A percentile compares a stretch with the other conserved stretches of the same genome.
Evolutionary conservation across 2,888 invertebrate genomes (phyloP).

Genomic region (Mesorhabditis belari): DNA sequence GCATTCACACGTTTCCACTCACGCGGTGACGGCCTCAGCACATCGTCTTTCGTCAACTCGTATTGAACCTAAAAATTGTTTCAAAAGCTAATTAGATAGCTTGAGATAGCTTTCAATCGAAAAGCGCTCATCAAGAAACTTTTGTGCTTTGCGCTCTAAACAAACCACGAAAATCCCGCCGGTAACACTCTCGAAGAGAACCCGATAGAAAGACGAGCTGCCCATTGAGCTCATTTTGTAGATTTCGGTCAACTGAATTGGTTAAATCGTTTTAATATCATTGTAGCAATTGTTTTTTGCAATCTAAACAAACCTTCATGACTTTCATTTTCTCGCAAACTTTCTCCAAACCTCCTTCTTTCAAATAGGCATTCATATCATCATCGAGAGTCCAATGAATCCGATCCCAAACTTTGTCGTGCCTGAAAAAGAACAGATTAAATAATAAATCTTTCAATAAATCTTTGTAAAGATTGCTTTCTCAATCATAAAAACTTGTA

Average conservation of each 20-base stretch:
- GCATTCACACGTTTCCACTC: neutral
- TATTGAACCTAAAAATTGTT: neutral
- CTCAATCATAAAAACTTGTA: too few relatives aligned
- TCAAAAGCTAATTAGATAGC: neutral
- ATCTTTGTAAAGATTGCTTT: neutral
- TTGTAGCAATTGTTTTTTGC: neutral
- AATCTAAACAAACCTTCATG: neutral
- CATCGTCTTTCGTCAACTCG: neutral
- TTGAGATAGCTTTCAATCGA: too few relatives aligned
- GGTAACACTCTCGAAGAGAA: neutral
- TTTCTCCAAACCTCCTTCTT: neutral
- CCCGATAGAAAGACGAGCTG: neutral
- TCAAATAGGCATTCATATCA: neutral
- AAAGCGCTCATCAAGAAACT: neutral
- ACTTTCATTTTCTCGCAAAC: neutral
- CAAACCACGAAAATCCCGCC: neutral
- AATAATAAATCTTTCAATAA: neutral
- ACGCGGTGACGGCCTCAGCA: neutral
- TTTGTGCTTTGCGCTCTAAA: neutral
- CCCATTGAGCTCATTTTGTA: too few relatives aligned
- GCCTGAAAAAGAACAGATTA: neutral
- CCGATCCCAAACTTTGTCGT: neutral
- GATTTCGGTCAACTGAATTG: too few relatives aligned
- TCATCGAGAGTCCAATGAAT: neutral
- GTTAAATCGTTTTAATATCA: neutral